Evolutionary conservation across 1,140 invertebrate genomes (phyloP).

Genomic region (Drosophila virilis): DNA sequence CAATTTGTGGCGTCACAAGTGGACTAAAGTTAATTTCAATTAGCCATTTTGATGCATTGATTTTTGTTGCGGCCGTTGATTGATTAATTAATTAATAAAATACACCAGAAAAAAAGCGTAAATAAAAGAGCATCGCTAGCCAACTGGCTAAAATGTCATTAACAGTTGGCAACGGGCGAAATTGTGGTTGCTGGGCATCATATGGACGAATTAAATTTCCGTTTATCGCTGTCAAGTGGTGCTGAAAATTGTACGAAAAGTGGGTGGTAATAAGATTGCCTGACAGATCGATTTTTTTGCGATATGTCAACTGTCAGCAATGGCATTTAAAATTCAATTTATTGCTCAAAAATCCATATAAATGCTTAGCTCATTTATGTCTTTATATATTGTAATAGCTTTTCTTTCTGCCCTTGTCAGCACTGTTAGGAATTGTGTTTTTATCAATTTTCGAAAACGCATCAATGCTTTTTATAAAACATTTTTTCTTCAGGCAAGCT

Average conservation of each 20-base stretch:
- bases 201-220: slow-evolving; percentile 67
- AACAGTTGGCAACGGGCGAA: slow-evolving; percentile 46
- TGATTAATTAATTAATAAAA: slow-evolving; percentile 76
- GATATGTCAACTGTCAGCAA: not conserved
- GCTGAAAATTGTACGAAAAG: slow-evolving; percentile 23
- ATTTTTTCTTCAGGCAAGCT: not conserved
- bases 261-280: slow-evolving; percentile 4
- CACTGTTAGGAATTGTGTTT: not conserved
- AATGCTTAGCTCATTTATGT: not conserved
- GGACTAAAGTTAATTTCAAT: slow-evolving; percentile 81
- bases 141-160: slow-evolving; percentile 61
- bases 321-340: not conserved
- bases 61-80: slow-evolving; percentile 42
- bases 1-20: slow-evolving; percentile 81
- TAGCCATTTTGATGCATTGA: slow-evolving; percentile 44
- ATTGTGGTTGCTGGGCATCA: slow-evolving; percentile 32
- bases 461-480: not conserved
- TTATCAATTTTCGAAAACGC: not conserved
- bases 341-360: not conserved
- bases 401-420: not conserved
- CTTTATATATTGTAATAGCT: not conserved
- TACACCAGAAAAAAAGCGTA: slow-evolving; percentile 13
- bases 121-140: not conserved
- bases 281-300: slow-evolving; percentile 7
- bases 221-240: slow-evolving; percentile 43